phyloP scores from a whole-genome alignment of 2,888 invertebrate species.

The Plagiodera versicolora region DNA sequence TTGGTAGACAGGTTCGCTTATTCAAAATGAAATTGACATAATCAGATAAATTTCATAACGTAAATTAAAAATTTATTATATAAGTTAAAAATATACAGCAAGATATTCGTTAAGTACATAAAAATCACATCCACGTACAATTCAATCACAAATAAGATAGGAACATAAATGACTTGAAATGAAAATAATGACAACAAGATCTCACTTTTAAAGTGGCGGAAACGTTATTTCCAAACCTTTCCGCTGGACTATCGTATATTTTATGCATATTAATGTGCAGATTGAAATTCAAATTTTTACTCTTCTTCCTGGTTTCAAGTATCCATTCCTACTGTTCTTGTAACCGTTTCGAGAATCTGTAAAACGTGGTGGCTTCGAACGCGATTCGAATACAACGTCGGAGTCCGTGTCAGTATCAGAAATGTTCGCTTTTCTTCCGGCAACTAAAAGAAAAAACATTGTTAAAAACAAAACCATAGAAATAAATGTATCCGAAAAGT shows the following conservation, averaged over 20 bases:
- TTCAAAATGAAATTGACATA: too few species aligned
- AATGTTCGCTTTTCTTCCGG: constrained; percentile 63
- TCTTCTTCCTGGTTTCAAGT: constrained; percentile 57
- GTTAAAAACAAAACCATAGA: too few species aligned
- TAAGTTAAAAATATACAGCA: neutral
- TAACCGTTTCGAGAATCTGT: constrained; percentile 62
- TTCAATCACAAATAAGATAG: neutral
- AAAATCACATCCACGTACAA: neutral
- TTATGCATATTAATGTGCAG: neutral
- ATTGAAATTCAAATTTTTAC: constrained; percentile 53
- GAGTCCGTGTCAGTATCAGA: constrained; percentile 84
- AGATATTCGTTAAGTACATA: neutral
- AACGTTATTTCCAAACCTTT: neutral
- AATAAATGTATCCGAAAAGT: too few species aligned
- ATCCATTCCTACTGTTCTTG: constrained; percentile 60
- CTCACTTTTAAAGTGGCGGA: neutral
- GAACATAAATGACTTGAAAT: neutral
- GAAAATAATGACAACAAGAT: neutral
- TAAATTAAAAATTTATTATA: neutral
- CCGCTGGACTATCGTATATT: neutral
- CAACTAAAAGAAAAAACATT: constrained; percentile 61
- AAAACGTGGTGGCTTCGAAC: constrained; percentile 60
- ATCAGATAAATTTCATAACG: too few species aligned
- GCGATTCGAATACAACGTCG: constrained; percentile 80
- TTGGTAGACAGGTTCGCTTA: too few species aligned